Evolutionary conservation across 2,797 vertebrate genomes (phyloP), one percentile per base, ranked within the genome.

Genomic region (Spondyliosoma cantharus): DNA sequence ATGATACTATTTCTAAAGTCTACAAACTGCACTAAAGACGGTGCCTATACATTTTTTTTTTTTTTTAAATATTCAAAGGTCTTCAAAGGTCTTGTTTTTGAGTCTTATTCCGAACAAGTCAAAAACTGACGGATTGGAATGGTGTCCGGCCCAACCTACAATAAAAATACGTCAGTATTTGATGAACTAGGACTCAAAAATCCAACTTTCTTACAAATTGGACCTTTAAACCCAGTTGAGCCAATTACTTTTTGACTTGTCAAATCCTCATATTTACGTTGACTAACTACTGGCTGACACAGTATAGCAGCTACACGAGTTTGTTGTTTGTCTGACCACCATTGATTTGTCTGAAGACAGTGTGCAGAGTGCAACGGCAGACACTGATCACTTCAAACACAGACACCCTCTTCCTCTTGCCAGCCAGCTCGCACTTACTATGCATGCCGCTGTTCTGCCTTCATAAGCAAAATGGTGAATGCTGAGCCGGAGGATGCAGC

Each of bases 381-480:
- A 37, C 37, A 37, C 37, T 37, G 37, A 37, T 37, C 37, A 2
- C 37, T 11, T 37, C 37, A 37, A 37, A 37, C 85, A 70, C 73
- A 77, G 74, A 82, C 59, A 14, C 46, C 20, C 54, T 43, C 66
- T n/a, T 24, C n/a, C 22, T 81, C 72, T 5, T 5, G 12, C 46
- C 78, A 67, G 66, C 43, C 68, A 2, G 61, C 72, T 74, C 43
- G 4, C 67, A 71, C 70, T 83, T 71, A 60, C 65, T 46, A 71
- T 88, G 79, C 76, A 81, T n/a, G 43, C 63, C 25, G 66, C 65
- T 46, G 5, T 86, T 87, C 76, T 87, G 86, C 82, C 76, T 66
- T 76, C 73, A 80, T 84, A 81, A 89, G 86, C 83, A 82, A 76
- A 81, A 88, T 20, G 45, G 58, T 65, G 84, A 71, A 27, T 3